Conservation (phyloP, 1,140 invertebrate species). For the Caenorhabditis tropicalis region DNA sequence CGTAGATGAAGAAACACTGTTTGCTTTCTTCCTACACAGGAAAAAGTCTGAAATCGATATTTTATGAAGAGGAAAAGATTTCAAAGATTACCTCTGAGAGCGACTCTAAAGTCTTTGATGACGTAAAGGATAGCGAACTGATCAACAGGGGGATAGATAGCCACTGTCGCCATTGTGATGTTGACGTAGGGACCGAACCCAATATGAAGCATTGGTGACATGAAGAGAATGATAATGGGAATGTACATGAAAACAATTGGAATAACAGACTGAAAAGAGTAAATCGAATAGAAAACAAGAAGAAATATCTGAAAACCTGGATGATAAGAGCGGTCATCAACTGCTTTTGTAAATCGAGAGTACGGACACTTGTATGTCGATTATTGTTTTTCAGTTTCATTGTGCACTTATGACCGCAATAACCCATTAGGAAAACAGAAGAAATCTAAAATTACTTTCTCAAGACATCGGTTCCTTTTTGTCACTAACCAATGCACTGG, state of each 20-base stretch:
- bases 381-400: not conserved
- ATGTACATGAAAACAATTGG: constrained; percentile 15
- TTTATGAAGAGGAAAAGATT: not conserved
- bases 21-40: not conserved
- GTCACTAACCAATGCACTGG: not conserved
- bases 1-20: not conserved
- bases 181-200: not conserved
- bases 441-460: not conserved
- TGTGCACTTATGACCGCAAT: not conserved
- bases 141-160: not conserved
- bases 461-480: not conserved
- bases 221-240: not conserved
- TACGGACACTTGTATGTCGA: not conserved
- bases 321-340: not conserved
- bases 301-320: not conserved
- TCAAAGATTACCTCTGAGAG: not conserved
- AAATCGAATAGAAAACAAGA: not conserved
- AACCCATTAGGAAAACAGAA: not conserved
- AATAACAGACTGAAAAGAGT: not conserved
- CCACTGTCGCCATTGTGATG: not conserved
- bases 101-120: not conserved
- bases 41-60: not conserved
- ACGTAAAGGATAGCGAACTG: constrained; percentile 1
- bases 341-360: not conserved
- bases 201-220: not conserved